Conservation (phyloP, 2,888 invertebrate species). For the Nycteola revayana region DNA sequence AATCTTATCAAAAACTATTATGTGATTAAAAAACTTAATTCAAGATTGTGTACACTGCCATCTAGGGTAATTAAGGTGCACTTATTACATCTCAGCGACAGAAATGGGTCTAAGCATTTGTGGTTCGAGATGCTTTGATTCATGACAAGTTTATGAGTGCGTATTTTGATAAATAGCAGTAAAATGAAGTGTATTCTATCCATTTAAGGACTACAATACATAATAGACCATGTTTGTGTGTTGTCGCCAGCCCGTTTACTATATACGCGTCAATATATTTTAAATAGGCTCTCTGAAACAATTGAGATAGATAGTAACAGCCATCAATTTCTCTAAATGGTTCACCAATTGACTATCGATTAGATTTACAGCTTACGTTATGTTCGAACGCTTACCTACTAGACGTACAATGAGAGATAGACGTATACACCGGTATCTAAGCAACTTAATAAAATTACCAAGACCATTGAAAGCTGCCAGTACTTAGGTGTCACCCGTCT, state of each 20-base stretch:
- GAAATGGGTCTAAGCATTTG: conserved; percentile 32
- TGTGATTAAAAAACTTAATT: conserved; percentile 1
- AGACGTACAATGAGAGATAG: conserved; percentile 11
- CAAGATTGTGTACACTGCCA: conserved; percentile 46
- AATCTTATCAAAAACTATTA: too few species aligned
- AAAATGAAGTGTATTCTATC: too few species aligned
- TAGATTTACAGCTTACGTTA: conserved; percentile 25
- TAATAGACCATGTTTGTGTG: too few species aligned
- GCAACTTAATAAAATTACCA: conserved; percentile 24
- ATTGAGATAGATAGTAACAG: conserved; percentile 20
- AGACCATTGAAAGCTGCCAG: conserved; percentile 17
- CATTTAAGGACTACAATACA: too few species aligned
- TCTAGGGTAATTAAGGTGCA: conserved; percentile 44
- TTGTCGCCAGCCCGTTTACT: too few species aligned
- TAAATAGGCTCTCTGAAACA: conserved; percentile 15
- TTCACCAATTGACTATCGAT: conserved; percentile 26
- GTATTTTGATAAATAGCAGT: too few species aligned
- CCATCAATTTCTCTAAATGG: conserved; percentile 27
- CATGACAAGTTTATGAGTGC: too few species aligned
- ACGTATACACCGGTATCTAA: conserved; percentile 10
- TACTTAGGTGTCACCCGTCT: conserved; percentile 15
- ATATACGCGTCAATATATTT: neutral
- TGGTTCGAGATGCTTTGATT: too few species aligned
- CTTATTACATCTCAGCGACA: conserved; percentile 42
- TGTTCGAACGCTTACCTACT: conserved; percentile 9